A percentile compares a stretch with the other conserved stretches of the same genome.
These are phyloP conservation scores for Baryphthengus martii DNA, from an alignment of 2,113 vertebrate species.

Conservation along the genomic window DNA sequence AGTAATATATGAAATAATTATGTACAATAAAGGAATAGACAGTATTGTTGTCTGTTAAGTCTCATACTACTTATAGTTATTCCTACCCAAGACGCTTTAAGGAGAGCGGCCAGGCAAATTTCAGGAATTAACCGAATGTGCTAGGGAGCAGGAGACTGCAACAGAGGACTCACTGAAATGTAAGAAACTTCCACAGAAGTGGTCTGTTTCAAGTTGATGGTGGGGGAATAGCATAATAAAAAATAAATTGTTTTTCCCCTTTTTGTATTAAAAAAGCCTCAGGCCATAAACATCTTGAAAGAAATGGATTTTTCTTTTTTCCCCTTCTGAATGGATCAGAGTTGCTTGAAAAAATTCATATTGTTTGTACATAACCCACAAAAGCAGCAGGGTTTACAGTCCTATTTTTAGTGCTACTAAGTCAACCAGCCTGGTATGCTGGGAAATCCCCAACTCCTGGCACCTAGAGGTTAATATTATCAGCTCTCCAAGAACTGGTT, in stretches of 20 bases:
- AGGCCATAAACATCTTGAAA: conserved; percentile 21
- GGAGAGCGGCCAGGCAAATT: not conserved
- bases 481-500: conserved; percentile 15
- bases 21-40: not conserved
- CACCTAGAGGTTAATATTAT: conserved; percentile 20
- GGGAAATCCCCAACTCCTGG: conserved; percentile 40
- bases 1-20: not conserved
- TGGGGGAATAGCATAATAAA: conserved; percentile 23
- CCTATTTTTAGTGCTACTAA: conserved; percentile 21
- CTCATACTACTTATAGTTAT: not conserved
- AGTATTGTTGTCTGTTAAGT: not conserved
- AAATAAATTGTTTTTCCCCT: conserved; percentile 32
- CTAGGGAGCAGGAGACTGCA: not conserved
- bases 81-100: not conserved
- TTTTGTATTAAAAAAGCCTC: conserved; percentile 33
- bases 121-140: not conserved
- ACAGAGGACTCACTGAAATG: not conserved
- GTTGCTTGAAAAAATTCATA: not conserved
- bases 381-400: not conserved
- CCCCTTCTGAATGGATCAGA: not conserved
- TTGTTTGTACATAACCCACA: not conserved
- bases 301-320: not conserved
- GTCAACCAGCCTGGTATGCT: not conserved
- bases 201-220: conserved; percentile 41
- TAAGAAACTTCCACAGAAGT: conserved; percentile 33